Evolutionary conservation across 2,888 invertebrate genomes (phyloP).

Genomic region (Pseudanteris insignis): DNA sequence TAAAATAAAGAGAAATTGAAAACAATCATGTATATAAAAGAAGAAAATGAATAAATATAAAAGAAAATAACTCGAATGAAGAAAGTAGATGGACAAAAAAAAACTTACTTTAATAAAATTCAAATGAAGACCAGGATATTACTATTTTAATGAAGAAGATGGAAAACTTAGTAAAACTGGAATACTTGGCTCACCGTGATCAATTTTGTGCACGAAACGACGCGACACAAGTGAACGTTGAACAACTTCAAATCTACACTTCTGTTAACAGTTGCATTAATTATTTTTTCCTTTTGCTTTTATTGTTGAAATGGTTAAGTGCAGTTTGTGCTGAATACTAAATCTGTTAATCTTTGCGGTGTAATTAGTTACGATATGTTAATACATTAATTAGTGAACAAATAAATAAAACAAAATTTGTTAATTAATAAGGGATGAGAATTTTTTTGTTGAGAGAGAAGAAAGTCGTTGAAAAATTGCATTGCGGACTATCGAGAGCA

Average conservation of each 20-base stretch:
- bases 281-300: constrained; percentile 4
- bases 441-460: constrained; percentile 11
- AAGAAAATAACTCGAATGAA: no score
- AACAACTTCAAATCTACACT: no score
- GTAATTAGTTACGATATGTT: constrained; percentile 4
- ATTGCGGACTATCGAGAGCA: constrained; percentile 30
- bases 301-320: constrained; percentile 9
- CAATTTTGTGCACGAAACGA: constrained; percentile 19
- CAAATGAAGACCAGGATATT: no score
- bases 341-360: constrained; percentile 1
- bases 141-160: no score
- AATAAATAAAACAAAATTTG: constrained; percentile 4
- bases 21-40: no score
- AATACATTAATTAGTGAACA: constrained; percentile 13
- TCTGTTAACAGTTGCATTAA: no score
- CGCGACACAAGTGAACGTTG: constrained; percentile 30
- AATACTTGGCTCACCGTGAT: constrained; percentile 3
- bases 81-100: no score
- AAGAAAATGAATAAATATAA: no score
- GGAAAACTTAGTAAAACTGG: no score
- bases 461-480: constrained; percentile 27
- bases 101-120: no score
- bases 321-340: constrained; percentile 16
- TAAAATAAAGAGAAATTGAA: no score
- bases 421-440: constrained; percentile 21